These are phyloP conservation scores for Falco biarmicus DNA, from an alignment of 2,797 vertebrate species.

Conservation along the genomic window DNA sequence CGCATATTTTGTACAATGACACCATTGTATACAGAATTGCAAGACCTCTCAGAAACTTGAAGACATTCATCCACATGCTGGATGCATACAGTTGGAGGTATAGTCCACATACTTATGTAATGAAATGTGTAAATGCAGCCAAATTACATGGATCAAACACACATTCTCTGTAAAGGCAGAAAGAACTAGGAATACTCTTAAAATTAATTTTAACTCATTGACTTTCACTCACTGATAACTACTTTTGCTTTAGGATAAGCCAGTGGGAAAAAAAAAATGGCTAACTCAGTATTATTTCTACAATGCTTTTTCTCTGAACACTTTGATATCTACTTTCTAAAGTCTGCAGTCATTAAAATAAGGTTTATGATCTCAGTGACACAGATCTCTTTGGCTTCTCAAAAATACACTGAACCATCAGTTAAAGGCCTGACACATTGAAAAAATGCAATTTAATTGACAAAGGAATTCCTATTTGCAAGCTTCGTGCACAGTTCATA, in stretches of 20 bases:
- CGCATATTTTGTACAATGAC: neutral
- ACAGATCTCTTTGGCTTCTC: neutral
- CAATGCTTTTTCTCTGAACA: neutral
- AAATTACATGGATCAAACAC: slow-evolving; percentile 12
- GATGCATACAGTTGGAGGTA: neutral
- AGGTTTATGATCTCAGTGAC: neutral
- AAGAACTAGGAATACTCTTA: slow-evolving; percentile 58
- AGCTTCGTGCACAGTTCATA: neutral
- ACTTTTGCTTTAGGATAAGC: slow-evolving; percentile 53
- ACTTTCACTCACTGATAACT: slow-evolving; percentile 56
- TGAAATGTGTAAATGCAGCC: slow-evolving; percentile 5
- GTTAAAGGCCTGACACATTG: neutral
- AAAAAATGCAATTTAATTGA: neutral
- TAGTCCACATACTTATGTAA: neutral
- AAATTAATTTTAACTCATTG: slow-evolving; percentile 37
- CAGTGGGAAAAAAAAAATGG: neutral
- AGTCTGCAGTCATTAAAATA: slow-evolving; percentile 33
- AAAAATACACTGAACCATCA: neutral
- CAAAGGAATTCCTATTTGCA: slow-evolving; percentile 3
- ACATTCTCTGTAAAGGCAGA: neutral
- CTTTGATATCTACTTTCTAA: slow-evolving; percentile 30
- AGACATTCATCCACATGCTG: neutral
- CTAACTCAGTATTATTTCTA: slow-evolving; percentile 6
- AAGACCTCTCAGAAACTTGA: neutral
- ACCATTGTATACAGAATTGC: neutral